Percentiles rank a stretch among this genome's conserved stretches.
Conservation (phyloP, 1,140 invertebrate genomes). For the Lordiphosa clarofinis region DNA sequence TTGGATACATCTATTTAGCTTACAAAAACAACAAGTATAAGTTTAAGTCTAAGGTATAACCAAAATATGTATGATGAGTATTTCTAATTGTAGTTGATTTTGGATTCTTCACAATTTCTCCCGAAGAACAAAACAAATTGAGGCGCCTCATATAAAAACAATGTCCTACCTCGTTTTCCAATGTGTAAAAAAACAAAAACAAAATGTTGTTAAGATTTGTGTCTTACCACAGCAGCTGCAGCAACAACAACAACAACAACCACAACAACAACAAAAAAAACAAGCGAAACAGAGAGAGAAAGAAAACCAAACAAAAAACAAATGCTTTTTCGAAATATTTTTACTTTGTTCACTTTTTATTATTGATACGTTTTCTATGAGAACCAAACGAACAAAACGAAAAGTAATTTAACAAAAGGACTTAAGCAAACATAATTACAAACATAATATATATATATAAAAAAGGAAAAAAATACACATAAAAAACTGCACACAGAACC, state of each 20-base stretch:
- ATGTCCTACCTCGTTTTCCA: conserved; percentile 79
- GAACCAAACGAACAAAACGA: conserved; percentile 47
- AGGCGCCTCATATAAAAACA: conserved; percentile 45
- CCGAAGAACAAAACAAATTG: conserved; percentile 19
- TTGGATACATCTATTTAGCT: too few species aligned
- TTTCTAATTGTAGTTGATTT: conserved; percentile 70
- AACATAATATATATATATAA: conserved; percentile 37
- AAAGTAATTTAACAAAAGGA: conserved; percentile 47
- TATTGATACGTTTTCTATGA: conserved; percentile 48
- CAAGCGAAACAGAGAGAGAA: conserved; percentile 30
- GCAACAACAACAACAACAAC: too few species aligned
- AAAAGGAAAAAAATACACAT: conserved; percentile 38
- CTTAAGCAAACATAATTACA: conserved; percentile 56
- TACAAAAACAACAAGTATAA: conserved; percentile 18
- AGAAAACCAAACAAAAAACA: conserved; percentile 27
- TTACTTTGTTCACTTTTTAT: conserved; percentile 50
- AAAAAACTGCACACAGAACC: too few species aligned
- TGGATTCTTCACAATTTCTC: conserved; percentile 21
- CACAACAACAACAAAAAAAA: conserved; percentile 3
- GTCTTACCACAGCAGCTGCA: too few species aligned
- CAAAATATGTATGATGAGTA: conserved; percentile 51
- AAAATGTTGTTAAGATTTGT: too few species aligned
- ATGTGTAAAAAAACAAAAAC: conserved; percentile 4
- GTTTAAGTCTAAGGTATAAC: conserved; percentile 65
- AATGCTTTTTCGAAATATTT: conserved; percentile 65